Percentiles rank a stretch among this genome's conserved stretches.
Evolutionary conservation across 1,140 invertebrate genomes (phyloP).

Genomic region (Saccostrea glomerata): DNA sequence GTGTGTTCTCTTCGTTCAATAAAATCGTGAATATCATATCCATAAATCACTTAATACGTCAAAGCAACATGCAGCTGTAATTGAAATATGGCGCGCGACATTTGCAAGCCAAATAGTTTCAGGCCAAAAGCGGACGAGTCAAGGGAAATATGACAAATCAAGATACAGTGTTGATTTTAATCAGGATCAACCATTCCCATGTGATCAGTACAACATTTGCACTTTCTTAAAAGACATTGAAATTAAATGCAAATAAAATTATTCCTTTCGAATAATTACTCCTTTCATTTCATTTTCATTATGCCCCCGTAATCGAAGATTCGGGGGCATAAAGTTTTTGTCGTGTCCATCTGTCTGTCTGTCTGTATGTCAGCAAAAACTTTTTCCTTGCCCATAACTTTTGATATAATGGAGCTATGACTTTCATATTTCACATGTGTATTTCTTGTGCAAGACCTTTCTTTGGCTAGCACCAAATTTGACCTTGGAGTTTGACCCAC

Average conservation of each 20-base stretch:
- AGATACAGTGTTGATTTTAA: neutral
- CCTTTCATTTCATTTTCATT: neutral
- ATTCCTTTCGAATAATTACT: neutral
- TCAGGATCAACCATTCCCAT: neutral
- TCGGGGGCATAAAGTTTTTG: too few species aligned
- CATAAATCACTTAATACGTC: constrained; percentile 9
- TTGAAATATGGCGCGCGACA: constrained; percentile 25
- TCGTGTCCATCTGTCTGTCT: too few species aligned
- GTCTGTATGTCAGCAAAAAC: too few species aligned
- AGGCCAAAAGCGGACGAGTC: neutral
- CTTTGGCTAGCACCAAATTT: too few species aligned
- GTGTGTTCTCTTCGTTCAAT: neutral
- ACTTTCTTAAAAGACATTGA: neutral
- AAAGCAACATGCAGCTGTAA: neutral
- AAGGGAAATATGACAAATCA: neutral
- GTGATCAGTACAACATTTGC: neutral
- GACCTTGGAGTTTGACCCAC: too few species aligned
- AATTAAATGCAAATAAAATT: neutral
- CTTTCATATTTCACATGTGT: too few species aligned
- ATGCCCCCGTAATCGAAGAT: too few species aligned
- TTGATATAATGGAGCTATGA: too few species aligned
- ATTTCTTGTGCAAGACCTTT: too few species aligned
- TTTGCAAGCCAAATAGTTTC: constrained; percentile 14
- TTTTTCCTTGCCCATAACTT: too few species aligned
- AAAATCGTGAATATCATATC: neutral